Evolutionary conservation across 2,888 invertebrate species (phyloP).

Genomic region (Amphipoea lucens): DNA sequence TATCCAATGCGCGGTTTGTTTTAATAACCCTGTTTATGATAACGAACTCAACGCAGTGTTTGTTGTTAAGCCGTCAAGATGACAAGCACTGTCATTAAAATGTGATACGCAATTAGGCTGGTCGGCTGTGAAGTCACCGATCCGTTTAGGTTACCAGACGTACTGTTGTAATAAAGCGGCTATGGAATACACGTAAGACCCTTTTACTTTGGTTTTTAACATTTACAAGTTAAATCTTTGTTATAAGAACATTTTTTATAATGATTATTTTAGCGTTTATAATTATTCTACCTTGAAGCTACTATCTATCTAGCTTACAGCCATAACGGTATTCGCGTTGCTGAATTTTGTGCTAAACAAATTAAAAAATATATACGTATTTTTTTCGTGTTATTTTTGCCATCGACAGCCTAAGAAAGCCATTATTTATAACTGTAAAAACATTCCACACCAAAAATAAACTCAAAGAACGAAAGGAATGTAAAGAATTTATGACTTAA

Average conservation of each 20-base stretch:
- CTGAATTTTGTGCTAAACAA: not conserved
- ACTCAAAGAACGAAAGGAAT: conserved; percentile 27
- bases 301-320: not conserved
- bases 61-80: not conserved
- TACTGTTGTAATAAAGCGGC: no score
- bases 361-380: not conserved
- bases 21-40: not conserved
- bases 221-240: not conserved
- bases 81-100: not conserved
- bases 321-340: not conserved
- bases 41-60: not conserved
- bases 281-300: not conserved
- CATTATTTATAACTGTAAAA: conserved; percentile 40
- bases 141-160: not conserved
- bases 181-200: not conserved
- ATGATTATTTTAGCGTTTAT: not conserved
- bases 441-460: conserved; percentile 44
- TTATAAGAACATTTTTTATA: not conserved
- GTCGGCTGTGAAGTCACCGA: not conserved
- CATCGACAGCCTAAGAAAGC: not conserved
- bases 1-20: not conserved
- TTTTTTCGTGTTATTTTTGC: not conserved
- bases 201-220: not conserved
- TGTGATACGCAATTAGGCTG: not conserved
- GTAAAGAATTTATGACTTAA: conserved; percentile 58